Base-by-base conservation (phyloP, 53 echinoderm and acorn worm species). In the Echinarachnius parma region DNA sequence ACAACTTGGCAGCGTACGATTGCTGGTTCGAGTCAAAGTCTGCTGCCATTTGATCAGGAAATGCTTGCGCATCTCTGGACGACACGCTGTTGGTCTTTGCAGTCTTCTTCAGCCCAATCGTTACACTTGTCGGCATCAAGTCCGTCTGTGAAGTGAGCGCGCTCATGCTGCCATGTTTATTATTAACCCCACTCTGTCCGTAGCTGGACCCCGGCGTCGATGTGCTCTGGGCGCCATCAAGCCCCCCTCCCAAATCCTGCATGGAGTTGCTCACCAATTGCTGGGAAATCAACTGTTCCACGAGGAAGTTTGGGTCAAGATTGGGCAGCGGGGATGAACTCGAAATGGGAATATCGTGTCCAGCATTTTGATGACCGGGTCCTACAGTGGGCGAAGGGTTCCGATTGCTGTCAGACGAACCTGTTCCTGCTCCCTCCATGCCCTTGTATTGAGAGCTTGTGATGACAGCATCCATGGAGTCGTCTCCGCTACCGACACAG, bases 401-500 rank as follows among this genome's bases (percentile, higher is more conserved):
- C 64, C 74, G 84, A 32, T 64, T 78, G 57, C 78, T 78, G 13
- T 78, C 84, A 13, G 78, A 62, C 8, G 84, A 62, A 28, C 61
- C 55, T 27, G 57, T 56, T 21, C 33, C 74, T 9, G 7, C 39
- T 9, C 39, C 39, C 7, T 39, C 13, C 4, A 4, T 19, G 4
- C 28, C 74, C 37, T 72, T 72, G 1, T 54, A 28, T 19, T 72
- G 74, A 30, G 74, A 72, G 29, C 74, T 72, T 25, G 74, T 28
- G 37, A 72, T 72, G 28, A 28, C 39, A 2, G 37, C 42, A 39
- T 56, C 74, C 74, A 72, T 72, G 24, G 74, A 72, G 26, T 72
- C 74, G 10, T 72, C 74, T 1, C 74, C 74, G 20, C 74, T 72
- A 24, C 74, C 74, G 7, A 57, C 55, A 23, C n/a, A 55, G 23